Evolutionary conservation across 2,797 vertebrate genomes (phyloP), one percentile per base, ranked within the genome.

Genomic region (Sebastolobus alascanus): DNA sequence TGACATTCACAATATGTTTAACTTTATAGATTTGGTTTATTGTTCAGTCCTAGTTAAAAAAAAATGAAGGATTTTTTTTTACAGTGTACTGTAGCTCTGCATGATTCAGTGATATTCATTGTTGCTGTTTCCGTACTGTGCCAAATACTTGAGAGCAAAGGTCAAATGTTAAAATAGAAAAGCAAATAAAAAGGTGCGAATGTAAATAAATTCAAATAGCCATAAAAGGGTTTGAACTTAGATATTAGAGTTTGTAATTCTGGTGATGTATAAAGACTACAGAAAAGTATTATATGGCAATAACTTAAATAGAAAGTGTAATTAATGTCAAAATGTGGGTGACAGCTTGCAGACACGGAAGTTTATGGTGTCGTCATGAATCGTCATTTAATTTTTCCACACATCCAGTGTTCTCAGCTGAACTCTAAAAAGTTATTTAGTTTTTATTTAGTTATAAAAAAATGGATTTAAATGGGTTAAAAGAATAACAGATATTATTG

Each of bases 201-300:
- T 84, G 83, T 89, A 85, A 83, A 85, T 73, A 73, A 11, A 40
- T 64, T 52, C 9, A 80, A 73, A 77, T 71, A 73, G 20, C 8
- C 40, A 70, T 6, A 3, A 52, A 8, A 68, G 8, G n/a, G 10
- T 61, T 81, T 60, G 63, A 43, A 73, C 11, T 14, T 68, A 75
- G 52, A 38, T 37, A 58, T 61, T 35, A 63, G 8, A 74, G 55
- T 63, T 50, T 81, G 68, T 84, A 25, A 66, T 78, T 72, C 6
- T 75, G 52, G 31, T 46, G n/a, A 64, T 82, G 68, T 80, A 77
- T 40, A 64, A 72, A 79, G 11, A 78, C 4, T 37, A 71, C 7
- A 58, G 38, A 46, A 40, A 71, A 52, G 2, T 58, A n/a, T 35
- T 46, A 3, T 50, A 37, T 50, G 33, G 3, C 33, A 80, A 80